Evolutionary conservation across 2,888 invertebrate species (phyloP), one percentile per base, ranked within the genome.

Genomic region (Sipha maydis): DNA sequence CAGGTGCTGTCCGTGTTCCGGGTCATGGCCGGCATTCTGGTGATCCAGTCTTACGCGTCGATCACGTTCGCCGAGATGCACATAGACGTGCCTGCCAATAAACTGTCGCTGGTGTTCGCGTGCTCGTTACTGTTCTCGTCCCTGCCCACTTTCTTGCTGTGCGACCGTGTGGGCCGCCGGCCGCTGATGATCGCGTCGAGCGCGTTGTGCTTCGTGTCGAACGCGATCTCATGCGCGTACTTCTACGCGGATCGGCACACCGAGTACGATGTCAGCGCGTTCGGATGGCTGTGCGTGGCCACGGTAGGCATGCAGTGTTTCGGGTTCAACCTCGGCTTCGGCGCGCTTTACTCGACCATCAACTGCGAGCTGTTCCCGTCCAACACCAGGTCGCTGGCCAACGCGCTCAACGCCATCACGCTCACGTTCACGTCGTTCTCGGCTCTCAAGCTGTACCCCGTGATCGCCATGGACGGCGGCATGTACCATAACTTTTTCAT

Each of bases 401-500:
- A 94, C 0, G 94, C 94, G 5, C 90, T 93, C 7, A 93, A 93
- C 0, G 94, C 94, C 0, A 92, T 94, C 90, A 91, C 93, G 90
- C 93, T 94, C 0, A 94, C 94, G 38, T 90, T 93, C 0, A 91
- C 94, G 79, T 93, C 94, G 56, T 94, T 94, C 90, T 89, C 92
- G 11, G 94, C 94, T 0, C 93, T 94, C 0, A 94, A 94, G 91
- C 92, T 93, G 89, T 94, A 94, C 90, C 94, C 94, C 90, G 93
- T 93, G 56, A 91, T 95, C 89, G 93, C 93, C 90, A 94, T 94
- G 90, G 91, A 91, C 7, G 94, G 93, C 89, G 94, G 94, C 75
- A 93, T 94, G 90, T 94, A 94, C 91, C 93, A 94, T 91, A 94
- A 94, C 89, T 95, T 95, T 91, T 94, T 94, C 92, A 93, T 94